Evolutionary conservation across 2,888 invertebrate genomes (phyloP).

Genomic region (Acleris holmiana): DNA sequence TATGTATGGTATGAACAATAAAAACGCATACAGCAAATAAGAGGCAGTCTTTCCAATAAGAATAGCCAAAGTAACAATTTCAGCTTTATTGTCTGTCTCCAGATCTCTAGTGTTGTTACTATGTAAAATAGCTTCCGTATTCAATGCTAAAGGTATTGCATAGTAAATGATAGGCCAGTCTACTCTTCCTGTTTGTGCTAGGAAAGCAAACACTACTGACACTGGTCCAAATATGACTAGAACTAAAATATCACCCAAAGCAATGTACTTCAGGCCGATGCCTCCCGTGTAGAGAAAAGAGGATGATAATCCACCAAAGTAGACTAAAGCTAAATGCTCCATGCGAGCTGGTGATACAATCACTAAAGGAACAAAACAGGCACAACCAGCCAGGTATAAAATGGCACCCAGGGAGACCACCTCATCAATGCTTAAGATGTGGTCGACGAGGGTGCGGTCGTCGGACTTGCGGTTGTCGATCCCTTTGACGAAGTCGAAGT

Average conservation of each 20-base stretch:
- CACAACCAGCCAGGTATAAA: conserved; percentile 93
- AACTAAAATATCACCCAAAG: conserved; percentile 95
- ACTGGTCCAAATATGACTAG: conserved; percentile 97
- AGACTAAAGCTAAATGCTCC: conserved; percentile 97
- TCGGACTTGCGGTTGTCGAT: conserved; percentile 97
- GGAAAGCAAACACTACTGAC: conserved; percentile 95
- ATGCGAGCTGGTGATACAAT: conserved; percentile 94
- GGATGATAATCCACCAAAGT: conserved; percentile 97
- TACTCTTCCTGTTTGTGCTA: conserved; percentile 96
- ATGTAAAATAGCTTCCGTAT: conserved; percentile 97
- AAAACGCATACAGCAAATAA: conserved; percentile 94
- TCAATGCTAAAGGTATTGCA: conserved; percentile 96
- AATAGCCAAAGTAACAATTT: conserved; percentile 97
- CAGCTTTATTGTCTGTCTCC: conserved; percentile 93
- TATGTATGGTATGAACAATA: conserved; percentile 96
- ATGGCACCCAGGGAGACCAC: conserved; percentile 95
- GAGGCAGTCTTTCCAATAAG: conserved; percentile 95
- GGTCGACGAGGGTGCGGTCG: conserved; percentile 97
- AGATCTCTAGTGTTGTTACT: conserved; percentile 97
- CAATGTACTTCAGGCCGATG: conserved; percentile 97
- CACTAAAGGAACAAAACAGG: conserved; percentile 90
- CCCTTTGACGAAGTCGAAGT: conserved; percentile 97
- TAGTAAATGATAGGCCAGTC: conserved; percentile 96
- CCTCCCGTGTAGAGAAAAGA: conserved; percentile 99
- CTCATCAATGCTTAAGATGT: conserved; percentile 88